Evolutionary conservation across 2,113 vertebrate genomes (phyloP), one percentile per base, ranked within the genome.

Genomic region (Alaudala cheleensis): DNA sequence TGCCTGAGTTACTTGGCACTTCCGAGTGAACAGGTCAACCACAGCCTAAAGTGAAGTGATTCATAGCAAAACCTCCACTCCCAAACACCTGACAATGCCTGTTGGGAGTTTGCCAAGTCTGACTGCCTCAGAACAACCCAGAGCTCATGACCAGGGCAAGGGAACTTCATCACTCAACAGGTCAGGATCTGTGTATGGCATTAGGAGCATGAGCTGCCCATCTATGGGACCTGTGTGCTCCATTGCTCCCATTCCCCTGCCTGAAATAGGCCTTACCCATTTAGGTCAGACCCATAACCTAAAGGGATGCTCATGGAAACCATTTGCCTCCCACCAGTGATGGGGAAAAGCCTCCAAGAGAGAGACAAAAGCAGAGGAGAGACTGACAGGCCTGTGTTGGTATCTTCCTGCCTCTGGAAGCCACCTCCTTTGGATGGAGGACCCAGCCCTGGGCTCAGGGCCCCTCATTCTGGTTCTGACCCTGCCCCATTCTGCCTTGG

Each of bases 31-130:
- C 47, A 44, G 21, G 12, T 73, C 37, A 31, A 28, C 14, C 47
- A 49, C 11, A 77, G n/a, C 13, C 31, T 65, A 18, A 60, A 80
- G 23, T 45, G n/a, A 72, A 64, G 16, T 2, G 22, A 24, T 26
- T 65, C 20, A 18, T 1, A 25, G 19, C 19, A 50, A 91, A 86
- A 25, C 2, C 11, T 37, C 12, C 10, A 24, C 5, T 39, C 9
- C 14, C 66, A 60, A 73, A 58, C 7, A 49, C 6, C 23, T 49
- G 25, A 25, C 16, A 33, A 6, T 11, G 12, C 18, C 23, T 34
- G 9, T 47, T 82, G 5, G 5, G 34, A 62, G 47, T 65, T 54
- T 0, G 0, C 12, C 33, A 54, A 31, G 5, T 22, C 44, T 2
- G 2, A 20, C 17, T 4, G 2, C 25, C 24, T 58, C 24, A 54